phyloP scores from a whole-genome alignment of 2,888 invertebrate species.

The Eupithecia exiguata region DNA sequence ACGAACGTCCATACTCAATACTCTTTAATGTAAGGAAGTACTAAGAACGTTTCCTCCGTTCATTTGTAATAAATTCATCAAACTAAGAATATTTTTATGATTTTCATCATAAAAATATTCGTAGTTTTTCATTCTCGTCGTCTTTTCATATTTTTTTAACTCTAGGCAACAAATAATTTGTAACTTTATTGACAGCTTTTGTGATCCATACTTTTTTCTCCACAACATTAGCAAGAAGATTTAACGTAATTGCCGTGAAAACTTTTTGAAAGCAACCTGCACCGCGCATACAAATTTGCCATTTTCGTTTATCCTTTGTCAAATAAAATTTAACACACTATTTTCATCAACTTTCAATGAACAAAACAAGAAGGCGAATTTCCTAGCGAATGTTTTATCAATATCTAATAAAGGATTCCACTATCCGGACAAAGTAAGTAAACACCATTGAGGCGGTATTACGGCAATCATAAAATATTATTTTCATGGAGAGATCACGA shows the following conservation, averaged over 20 bases:
- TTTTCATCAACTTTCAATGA: background rate
- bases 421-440: slow-evolving; percentile 52
- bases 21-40: no score
- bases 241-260: background rate
- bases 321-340: background rate
- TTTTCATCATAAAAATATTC: no score
- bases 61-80: background rate
- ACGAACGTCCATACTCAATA: no score
- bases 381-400: slow-evolving; percentile 39
- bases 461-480: slow-evolving; percentile 75
- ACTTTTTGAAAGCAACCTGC: background rate
- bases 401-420: slow-evolving; percentile 40
- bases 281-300: background rate
- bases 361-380: background rate
- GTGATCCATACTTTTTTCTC: background rate
- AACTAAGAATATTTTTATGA: background rate
- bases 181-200: background rate
- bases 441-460: slow-evolving; percentile 58
- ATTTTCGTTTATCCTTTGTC: background rate
- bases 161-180: no score
- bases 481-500: slow-evolving; percentile 75
- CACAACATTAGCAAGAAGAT: background rate
- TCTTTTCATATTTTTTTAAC: no score
- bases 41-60: no score
- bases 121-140: no score